phyloP scores from a whole-genome alignment of 2,113 vertebrate species.

The Pontoporia blainvillei region DNA sequence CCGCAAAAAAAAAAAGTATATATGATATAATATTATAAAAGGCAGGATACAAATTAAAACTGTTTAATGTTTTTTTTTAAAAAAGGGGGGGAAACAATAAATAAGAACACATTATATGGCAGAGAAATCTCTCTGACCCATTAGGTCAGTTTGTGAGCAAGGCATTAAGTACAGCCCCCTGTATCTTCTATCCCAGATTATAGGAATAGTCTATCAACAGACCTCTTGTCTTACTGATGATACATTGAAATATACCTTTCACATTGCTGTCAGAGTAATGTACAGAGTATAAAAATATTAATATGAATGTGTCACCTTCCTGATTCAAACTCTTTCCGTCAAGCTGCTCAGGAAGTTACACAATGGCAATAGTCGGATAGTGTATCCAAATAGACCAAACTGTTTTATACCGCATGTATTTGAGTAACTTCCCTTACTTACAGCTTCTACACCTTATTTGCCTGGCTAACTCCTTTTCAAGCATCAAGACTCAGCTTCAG shows the following conservation, averaged over 20 bases:
- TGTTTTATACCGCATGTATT: background rate
- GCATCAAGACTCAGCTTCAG: background rate
- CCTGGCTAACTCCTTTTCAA: background rate
- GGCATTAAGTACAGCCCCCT: background rate
- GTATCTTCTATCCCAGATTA: background rate
- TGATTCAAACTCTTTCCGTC: background rate
- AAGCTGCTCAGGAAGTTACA: background rate
- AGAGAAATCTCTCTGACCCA: background rate
- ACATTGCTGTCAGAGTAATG: background rate
- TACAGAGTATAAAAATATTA: background rate
- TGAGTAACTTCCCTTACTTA: background rate
- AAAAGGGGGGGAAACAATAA: background rate
- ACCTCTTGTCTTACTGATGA: background rate
- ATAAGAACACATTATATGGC: background rate
- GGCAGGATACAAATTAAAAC: background rate
- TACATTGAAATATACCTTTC: background rate
- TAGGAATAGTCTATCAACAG: background rate
- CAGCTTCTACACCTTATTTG: background rate
- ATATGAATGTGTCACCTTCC: background rate
- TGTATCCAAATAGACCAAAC: background rate
- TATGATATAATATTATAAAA: background rate
- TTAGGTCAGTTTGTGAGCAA: background rate
- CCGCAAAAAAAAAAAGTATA: background rate
- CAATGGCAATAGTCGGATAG: background rate
- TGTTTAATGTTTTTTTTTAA: background rate